Percentiles rank a stretch among this genome's conserved stretches.
phyloP scores from a whole-genome alignment of 2,113 vertebrate species.

The Emydura subglobosa region DNA sequence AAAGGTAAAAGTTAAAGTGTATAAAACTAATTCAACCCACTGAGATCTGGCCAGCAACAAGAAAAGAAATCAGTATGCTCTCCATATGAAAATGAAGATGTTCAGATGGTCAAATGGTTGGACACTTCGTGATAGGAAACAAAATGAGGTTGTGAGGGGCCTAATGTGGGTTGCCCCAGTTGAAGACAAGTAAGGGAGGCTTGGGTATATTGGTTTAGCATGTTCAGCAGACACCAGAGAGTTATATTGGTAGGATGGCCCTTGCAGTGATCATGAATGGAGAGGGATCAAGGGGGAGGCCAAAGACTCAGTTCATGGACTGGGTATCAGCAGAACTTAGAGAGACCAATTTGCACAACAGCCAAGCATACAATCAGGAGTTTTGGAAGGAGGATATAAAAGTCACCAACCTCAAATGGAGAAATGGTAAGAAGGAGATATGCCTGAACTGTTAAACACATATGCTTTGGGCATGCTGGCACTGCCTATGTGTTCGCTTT shows the following conservation, averaged over 20 bases:
- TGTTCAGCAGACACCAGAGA: not conserved
- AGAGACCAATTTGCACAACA: not conserved
- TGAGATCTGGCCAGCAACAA: not conserved
- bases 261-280: not conserved
- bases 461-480: not conserved
- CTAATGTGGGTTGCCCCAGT: not conserved
- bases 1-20: not conserved
- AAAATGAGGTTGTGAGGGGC: not conserved
- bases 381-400: not conserved
- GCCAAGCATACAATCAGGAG: not conserved
- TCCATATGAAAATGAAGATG: not conserved
- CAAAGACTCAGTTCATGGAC: not conserved
- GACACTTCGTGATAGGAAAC: not conserved
- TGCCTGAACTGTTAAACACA: not conserved
- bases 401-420: not conserved
- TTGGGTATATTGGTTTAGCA: not conserved
- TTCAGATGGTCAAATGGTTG: not conserved
- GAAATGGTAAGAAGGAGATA: not conserved
- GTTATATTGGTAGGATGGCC: not conserved
- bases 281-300: not conserved
- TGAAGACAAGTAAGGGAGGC: not conserved
- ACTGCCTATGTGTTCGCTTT: not conserved
- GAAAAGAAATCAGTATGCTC: not conserved
- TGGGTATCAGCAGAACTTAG: not conserved
- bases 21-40: not conserved